Conservation (phyloP, 2,888 invertebrate species). For the Cheiracanthium punctorium region DNA sequence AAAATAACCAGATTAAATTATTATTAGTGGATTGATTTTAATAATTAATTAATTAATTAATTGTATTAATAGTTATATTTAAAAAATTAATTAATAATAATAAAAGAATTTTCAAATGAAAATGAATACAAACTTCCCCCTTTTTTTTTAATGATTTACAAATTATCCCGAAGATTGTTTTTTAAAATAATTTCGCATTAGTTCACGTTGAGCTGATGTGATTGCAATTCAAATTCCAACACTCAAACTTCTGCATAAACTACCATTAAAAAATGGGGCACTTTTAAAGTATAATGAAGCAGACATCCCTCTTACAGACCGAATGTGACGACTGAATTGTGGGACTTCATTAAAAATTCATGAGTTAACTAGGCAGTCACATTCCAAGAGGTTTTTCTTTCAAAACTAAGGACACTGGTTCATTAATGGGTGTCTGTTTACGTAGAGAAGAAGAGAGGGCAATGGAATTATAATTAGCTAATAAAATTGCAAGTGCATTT, state of each 20-base stretch:
- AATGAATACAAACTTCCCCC: too few species aligned
- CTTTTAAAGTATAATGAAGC: slow-evolving; percentile 2
- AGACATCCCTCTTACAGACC: not conserved
- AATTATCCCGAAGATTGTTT: too few species aligned
- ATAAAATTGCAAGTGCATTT: not conserved
- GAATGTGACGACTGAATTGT: not conserved
- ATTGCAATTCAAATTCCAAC: too few species aligned
- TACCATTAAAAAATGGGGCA: not conserved
- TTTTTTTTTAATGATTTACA: too few species aligned
- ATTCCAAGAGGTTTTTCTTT: not conserved
- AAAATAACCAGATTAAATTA: too few species aligned
- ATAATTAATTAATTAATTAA: too few species aligned
- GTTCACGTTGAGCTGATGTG: too few species aligned
- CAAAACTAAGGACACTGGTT: not conserved
- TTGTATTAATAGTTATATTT: too few species aligned
- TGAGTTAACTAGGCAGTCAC: not conserved
- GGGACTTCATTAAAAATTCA: not conserved
- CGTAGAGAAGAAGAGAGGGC: not conserved
- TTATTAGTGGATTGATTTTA: too few species aligned
- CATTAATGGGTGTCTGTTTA: not conserved
- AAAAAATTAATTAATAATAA: too few species aligned
- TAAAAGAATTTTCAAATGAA: too few species aligned
- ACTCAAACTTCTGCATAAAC: not conserved
- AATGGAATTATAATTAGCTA: not conserved
- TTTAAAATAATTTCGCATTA: too few species aligned